A percentile compares a stretch with the other conserved stretches of the same genome.
These are phyloP conservation scores for Neoaliturus tenellus DNA, from an alignment of 2,888 invertebrate genomes.

Conservation along the genomic window DNA sequence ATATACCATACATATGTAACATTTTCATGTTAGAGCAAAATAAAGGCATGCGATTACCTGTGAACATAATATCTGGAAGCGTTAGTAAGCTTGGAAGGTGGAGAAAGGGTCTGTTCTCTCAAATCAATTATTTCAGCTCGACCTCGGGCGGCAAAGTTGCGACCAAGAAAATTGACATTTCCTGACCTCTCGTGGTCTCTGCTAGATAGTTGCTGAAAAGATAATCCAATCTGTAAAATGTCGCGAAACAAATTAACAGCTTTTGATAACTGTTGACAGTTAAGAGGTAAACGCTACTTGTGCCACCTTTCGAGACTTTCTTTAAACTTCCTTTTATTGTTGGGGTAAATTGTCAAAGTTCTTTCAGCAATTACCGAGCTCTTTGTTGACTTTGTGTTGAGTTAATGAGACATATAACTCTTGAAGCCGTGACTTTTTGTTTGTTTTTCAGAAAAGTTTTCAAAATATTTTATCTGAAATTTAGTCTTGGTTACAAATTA, in stretches of 20 bases:
- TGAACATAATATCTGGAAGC: neutral
- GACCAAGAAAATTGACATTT: neutral
- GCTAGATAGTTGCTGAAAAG: neutral
- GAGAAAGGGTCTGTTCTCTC: neutral
- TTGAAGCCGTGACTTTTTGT: neutral
- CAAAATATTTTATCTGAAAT: neutral
- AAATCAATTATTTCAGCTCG: neutral
- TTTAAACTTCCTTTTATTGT: too few species aligned
- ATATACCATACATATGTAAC: too few species aligned
- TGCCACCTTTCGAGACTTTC: neutral
- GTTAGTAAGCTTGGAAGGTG: neutral
- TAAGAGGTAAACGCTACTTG: neutral
- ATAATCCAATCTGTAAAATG: neutral
- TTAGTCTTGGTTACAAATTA: too few species aligned
- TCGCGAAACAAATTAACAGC: neutral
- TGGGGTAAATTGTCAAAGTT: too few species aligned
- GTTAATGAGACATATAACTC: slow-evolving; percentile 17
- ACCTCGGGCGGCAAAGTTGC: neutral
- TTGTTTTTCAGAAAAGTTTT: neutral
- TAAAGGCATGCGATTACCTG: neutral
- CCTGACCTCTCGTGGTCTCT: neutral
- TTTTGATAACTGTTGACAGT: neutral
- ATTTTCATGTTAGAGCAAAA: too few species aligned
- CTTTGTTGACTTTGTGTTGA: neutral
- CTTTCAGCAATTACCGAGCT: neutral